Evolutionary conservation across 1,140 invertebrate species (phyloP), one percentile per base, ranked within the genome.

Genomic region (Drosophila oshimai): DNA sequence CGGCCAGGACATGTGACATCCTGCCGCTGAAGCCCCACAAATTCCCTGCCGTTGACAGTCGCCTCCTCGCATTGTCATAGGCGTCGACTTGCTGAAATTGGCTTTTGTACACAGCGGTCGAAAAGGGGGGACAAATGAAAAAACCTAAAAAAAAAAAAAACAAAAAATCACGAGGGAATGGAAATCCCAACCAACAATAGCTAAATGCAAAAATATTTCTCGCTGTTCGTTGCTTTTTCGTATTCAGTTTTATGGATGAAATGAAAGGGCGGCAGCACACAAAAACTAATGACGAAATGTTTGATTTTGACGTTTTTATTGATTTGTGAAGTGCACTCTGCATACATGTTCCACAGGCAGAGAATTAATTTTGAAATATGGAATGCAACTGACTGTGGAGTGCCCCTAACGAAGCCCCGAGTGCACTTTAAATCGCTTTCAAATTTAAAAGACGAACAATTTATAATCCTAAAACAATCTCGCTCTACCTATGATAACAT

Each of bases 301-400:
- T 86, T 79, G 75, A 49, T 57, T 68, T 49, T 86, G 79, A 86
- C 71, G 36, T 75, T 75, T 84, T 84, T 84, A 84, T 84, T 86
- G 75, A 84, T 84, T 84, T 79, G 51, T 68, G 58, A 74, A 70
- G 74, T 57, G 67, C 50, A 17, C 46, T 47, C 20, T 39, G 20
- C 26, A 29, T 33, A 6, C 58, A 65, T 50, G 42, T 41, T 34
- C 53, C 20, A 15, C 9, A 44, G 22, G 36, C 28, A 60, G 36
- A 42, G 22, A 7, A 29, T 34, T n/a, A 13, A 26, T 20, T 72
- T 54, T 24, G 17, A 39, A 54, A 73, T 41, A 53, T 55, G 31
- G 41, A 39, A 39, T 60, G 65, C 41, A 60, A 34, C 7, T 37
- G 34, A 39, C 29, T 65, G 20, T 22, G 26, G 46, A 62, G 57